Percentiles rank a stretch among this genome's conserved stretches.
Evolutionary conservation across 2,888 invertebrate genomes (phyloP).

Genomic region (Lissocephala sabroskyi): DNA sequence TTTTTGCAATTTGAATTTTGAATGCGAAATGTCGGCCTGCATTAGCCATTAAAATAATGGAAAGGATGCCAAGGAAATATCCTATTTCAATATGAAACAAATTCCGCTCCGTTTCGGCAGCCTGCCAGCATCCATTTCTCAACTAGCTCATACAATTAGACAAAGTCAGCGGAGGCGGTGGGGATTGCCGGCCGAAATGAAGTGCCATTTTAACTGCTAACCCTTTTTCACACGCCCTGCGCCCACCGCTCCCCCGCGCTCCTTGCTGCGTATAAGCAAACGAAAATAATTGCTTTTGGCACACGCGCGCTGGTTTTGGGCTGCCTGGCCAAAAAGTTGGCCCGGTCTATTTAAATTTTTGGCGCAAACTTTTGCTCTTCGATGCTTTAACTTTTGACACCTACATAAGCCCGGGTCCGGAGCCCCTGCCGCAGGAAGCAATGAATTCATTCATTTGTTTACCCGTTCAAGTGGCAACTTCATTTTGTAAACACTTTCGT

Average conservation of each 20-base stretch:
- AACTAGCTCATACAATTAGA: too few relatives aligned
- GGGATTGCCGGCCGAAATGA: too few relatives aligned
- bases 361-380: conserved; percentile 57
- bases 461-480: conserved; percentile 65
- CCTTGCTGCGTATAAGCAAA: too few relatives aligned
- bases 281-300: conserved; percentile 62
- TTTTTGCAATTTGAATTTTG: conserved; percentile 55
- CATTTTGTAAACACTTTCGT: conserved; percentile 65
- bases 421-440: conserved; percentile 39
- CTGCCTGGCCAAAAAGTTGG: background rate
- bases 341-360: conserved; percentile 52
- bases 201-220: too few relatives aligned
- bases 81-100: too few relatives aligned
- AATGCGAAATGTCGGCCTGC: conserved; percentile 35
- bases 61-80: too few relatives aligned
- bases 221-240: too few relatives aligned
- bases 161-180: too few relatives aligned
- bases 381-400: conserved; percentile 62
- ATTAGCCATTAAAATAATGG: background rate
- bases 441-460: conserved; percentile 66
- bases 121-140: too few relatives aligned
- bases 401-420: conserved; percentile 26
- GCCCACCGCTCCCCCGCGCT: too few relatives aligned
- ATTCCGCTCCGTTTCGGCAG: too few relatives aligned
- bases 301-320: conserved; percentile 30